These are phyloP conservation scores for Hoplodrina blanda DNA, from an alignment of 2,888 invertebrate species.

Conservation along the genomic window DNA sequence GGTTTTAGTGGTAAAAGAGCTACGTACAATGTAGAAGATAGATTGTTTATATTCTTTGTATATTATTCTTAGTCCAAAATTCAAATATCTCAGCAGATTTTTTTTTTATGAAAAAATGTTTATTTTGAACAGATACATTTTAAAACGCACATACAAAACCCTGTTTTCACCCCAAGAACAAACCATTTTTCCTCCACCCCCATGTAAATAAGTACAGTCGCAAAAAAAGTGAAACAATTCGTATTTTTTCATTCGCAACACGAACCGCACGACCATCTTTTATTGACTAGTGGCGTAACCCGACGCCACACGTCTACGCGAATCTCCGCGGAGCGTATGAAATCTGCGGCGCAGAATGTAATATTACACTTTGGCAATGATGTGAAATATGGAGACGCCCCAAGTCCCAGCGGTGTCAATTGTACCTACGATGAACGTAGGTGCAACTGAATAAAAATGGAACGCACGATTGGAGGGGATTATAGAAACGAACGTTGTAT, in stretches of 20 bases:
- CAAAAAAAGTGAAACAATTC: slow-evolving; percentile 50
- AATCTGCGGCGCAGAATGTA: slow-evolving; percentile 81
- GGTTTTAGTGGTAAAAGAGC: neutral
- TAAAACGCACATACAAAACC: neutral
- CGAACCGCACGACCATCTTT: slow-evolving; percentile 71
- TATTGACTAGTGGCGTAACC: slow-evolving; percentile 80
- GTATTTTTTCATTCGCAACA: slow-evolving; percentile 76
- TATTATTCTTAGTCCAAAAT: no score
- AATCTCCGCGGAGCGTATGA: slow-evolving; percentile 78
- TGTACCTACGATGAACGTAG: slow-evolving; percentile 48
- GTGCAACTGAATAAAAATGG: slow-evolving; percentile 42
- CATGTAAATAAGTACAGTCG: neutral
- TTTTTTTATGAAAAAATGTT: no score
- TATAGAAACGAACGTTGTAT: neutral
- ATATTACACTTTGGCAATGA: slow-evolving; percentile 75
- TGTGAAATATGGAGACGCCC: slow-evolving; percentile 56
- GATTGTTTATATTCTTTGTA: neutral
- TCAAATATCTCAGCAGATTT: neutral
- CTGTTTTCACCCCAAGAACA: neutral
- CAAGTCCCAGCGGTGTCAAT: slow-evolving; percentile 36
- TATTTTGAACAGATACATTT: neutral
- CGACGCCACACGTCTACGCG: slow-evolving; percentile 79
- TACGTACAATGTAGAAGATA: neutral
- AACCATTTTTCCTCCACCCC: neutral
- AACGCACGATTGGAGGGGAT: neutral